Percentiles rank a stretch among this genome's conserved stretches.
These are phyloP conservation scores for Petrophora chlorosata DNA, from an alignment of 2,888 invertebrate genomes.

Conservation along the genomic window DNA sequence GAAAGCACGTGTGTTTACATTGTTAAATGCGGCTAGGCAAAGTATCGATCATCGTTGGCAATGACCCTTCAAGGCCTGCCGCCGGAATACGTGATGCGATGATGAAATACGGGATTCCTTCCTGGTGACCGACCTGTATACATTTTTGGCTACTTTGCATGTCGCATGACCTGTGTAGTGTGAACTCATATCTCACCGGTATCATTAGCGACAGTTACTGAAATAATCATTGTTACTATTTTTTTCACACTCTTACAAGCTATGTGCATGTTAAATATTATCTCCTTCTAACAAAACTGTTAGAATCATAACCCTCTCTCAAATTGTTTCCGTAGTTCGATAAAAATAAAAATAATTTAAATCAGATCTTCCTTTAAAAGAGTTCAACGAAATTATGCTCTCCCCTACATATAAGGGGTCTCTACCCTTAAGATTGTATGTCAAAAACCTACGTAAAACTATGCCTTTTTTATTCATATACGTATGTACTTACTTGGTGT, in stretches of 20 bases:
- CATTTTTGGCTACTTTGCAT: conserved; percentile 1
- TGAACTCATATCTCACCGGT: not conserved
- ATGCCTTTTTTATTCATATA: too few relatives aligned
- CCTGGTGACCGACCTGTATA: conserved; percentile 6
- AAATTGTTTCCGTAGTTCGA: too few relatives aligned
- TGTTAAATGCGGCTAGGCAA: conserved; percentile 50
- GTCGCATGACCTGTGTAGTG: conserved; percentile 2
- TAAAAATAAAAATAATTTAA: too few relatives aligned
- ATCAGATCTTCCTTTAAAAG: not conserved
- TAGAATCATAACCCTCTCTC: too few relatives aligned
- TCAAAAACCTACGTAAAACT: too few relatives aligned
- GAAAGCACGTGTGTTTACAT: conserved; percentile 29
- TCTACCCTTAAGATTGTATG: not conserved
- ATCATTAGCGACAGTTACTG: too few relatives aligned
- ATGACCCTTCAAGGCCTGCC: conserved; percentile 66
- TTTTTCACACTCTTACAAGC: too few relatives aligned
- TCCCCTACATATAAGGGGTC: not conserved
- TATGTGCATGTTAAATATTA: too few relatives aligned
- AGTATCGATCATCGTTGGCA: conserved; percentile 67
- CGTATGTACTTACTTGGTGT: too few relatives aligned
- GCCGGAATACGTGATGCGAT: conserved; percentile 30
- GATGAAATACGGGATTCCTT: conserved; percentile 17
- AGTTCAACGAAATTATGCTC: conserved; percentile 2
- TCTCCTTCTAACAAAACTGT: too few relatives aligned
- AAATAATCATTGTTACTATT: too few relatives aligned